Evolutionary conservation across 2,888 invertebrate species (phyloP).

Genomic region (Heliothis peltigera): DNA sequence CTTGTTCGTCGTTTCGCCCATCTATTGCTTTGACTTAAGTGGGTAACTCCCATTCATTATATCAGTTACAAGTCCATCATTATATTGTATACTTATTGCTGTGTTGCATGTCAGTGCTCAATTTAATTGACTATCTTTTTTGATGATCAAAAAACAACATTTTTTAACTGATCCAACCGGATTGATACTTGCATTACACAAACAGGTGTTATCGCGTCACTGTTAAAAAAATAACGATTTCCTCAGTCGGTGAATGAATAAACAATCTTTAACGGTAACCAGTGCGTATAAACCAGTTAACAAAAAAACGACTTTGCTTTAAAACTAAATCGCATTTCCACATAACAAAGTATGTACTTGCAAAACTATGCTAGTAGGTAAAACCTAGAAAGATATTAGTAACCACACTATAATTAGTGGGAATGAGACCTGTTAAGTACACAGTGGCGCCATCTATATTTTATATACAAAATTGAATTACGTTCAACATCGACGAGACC

Average conservation of each 20-base stretch:
- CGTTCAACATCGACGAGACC: too few relatives aligned
- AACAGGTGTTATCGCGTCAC: conserved; percentile 4
- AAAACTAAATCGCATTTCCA: conserved; percentile 38
- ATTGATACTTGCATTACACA: conserved; percentile 24
- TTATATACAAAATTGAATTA: too few relatives aligned
- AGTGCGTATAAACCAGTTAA: conserved; percentile 65
- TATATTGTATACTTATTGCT: not conserved
- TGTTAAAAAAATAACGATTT: conserved; percentile 45
- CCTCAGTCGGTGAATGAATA: conserved; percentile 54
- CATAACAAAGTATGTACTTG: conserved; percentile 9
- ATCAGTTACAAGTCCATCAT: conserved; percentile 9
- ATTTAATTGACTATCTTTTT: conserved; percentile 23
- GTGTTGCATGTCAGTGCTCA: conserved; percentile 15
- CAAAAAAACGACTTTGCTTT: conserved; percentile 23
- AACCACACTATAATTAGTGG: not conserved
- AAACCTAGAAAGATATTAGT: conserved; percentile 16
- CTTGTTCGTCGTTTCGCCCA: too few relatives aligned
- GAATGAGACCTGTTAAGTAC: not conserved
- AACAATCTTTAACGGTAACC: conserved; percentile 49
- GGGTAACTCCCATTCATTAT: conserved; percentile 6
- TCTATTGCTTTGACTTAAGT: not conserved
- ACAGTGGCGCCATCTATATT: not conserved
- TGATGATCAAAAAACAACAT: conserved; percentile 6
- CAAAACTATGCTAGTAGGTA: conserved; percentile 27
- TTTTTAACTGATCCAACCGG: conserved; percentile 28